Evolutionary conservation across 2,797 vertebrate genomes (phyloP).

Genomic region (Bufotes viridis): DNA sequence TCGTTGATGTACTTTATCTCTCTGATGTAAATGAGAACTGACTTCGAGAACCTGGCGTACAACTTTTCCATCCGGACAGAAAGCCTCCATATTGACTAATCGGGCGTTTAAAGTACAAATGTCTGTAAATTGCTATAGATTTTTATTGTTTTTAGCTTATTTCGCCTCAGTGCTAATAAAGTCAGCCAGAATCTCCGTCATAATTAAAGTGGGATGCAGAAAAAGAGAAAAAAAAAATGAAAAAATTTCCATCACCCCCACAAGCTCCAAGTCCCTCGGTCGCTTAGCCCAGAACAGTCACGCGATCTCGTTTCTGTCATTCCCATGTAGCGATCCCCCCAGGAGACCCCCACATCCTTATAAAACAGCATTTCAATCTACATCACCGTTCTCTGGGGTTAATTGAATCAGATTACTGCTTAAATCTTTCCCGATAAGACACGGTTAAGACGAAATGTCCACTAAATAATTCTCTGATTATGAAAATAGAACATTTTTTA

Average conservation of each 20-base stretch:
- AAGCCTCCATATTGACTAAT: constrained; percentile 50
- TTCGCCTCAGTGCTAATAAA: constrained; percentile 49
- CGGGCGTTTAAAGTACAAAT: constrained; percentile 39
- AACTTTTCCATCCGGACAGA: constrained; percentile 31
- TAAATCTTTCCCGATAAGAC: constrained; percentile 61
- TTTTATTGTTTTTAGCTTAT: constrained; percentile 46
- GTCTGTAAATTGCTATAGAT: constrained; percentile 36
- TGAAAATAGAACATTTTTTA: constrained; percentile 52
- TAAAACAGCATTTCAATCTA: constrained; percentile 54
- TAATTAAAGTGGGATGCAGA: constrained; percentile 62
- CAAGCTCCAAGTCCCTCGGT: neutral
- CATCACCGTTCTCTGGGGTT: neutral
- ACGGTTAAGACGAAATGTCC: constrained; percentile 74
- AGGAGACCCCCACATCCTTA: constrained; percentile 14
- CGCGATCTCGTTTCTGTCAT: constrained; percentile 20
- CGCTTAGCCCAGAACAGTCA: neutral
- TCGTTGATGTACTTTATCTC: neutral
- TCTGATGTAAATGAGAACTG: constrained; percentile 17
- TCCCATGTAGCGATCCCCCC: neutral
- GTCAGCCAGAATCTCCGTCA: constrained; percentile 59
- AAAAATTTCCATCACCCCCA: constrained; percentile 21
- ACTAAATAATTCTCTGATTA: constrained; percentile 67
- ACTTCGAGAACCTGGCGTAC: constrained; percentile 38
- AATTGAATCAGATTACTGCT: neutral
- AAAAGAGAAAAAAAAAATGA: neutral